These are phyloP conservation scores for Bos taurus DNA, from an alignment of 2,113 vertebrate species.

Conservation along the genomic window ARS-UCD2.0 NC_037328.1:36168501-36169000, in stretches of 20 bases:
- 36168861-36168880: not conserved
- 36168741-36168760: not conserved
- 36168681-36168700: not conserved
- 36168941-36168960: not conserved
- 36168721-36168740: not conserved
- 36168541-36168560: not conserved
- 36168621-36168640: not conserved
- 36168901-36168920: not conserved
- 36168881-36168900: not conserved
- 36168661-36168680: not conserved
- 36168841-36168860: not conserved
- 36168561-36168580: not conserved
- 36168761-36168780: not conserved
- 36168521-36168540: not conserved
- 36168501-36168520: not conserved
- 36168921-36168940: not conserved
- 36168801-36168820: not conserved
- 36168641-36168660: constrained; percentile 1
- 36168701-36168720: not conserved
- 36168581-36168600: not conserved
- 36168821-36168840: constrained; percentile 23
- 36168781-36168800: not conserved
- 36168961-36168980: not conserved
- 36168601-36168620: not conserved
- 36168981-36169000: not conserved